A percentile compares a stretch with the other conserved stretches of the same genome.
These are phyloP conservation scores for Drosophila robusta DNA, from an alignment of 2,888 invertebrate species.

Conservation along the genomic window DNA sequence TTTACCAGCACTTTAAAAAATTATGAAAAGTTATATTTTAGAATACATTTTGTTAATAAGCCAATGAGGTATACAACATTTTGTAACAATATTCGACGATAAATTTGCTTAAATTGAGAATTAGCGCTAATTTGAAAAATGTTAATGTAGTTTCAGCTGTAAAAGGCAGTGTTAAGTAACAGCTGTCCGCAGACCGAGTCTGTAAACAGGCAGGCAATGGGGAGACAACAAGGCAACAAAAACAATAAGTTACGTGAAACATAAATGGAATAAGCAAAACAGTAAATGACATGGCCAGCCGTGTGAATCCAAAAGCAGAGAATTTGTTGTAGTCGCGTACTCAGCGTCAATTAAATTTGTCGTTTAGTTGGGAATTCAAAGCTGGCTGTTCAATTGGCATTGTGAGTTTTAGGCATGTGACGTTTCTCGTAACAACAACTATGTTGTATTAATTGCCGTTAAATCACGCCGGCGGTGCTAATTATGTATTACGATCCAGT, in stretches of 20 bases:
- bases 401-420: constrained; percentile 56
- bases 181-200: constrained; percentile 18
- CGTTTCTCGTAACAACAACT: constrained; percentile 30
- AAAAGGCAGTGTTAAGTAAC: constrained; percentile 27
- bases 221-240: constrained; percentile 59
- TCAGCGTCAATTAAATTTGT: constrained; percentile 32
- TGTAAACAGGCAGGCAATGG: constrained; percentile 29
- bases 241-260: constrained; percentile 72
- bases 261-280: constrained; percentile 67
- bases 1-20: constrained; percentile 1
- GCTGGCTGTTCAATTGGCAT: constrained; percentile 26
- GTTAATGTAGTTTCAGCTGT: not conserved
- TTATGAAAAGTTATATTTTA: not conserved
- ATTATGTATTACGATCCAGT: constrained; percentile 48
- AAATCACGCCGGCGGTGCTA: constrained; percentile 49
- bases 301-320: constrained; percentile 37
- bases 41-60: not conserved
- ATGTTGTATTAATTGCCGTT: constrained; percentile 22
- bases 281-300: constrained; percentile 56
- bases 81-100: not conserved
- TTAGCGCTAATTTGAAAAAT: not conserved
- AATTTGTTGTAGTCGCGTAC: constrained; percentile 31
- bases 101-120: not conserved
- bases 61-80: not conserved
- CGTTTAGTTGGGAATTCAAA: constrained; percentile 29